Percentiles rank a stretch among this genome's conserved stretches.
phyloP scores from a whole-genome alignment of 2,113 vertebrate genomes.

The Brachyhypopomus gauderio region DNA sequence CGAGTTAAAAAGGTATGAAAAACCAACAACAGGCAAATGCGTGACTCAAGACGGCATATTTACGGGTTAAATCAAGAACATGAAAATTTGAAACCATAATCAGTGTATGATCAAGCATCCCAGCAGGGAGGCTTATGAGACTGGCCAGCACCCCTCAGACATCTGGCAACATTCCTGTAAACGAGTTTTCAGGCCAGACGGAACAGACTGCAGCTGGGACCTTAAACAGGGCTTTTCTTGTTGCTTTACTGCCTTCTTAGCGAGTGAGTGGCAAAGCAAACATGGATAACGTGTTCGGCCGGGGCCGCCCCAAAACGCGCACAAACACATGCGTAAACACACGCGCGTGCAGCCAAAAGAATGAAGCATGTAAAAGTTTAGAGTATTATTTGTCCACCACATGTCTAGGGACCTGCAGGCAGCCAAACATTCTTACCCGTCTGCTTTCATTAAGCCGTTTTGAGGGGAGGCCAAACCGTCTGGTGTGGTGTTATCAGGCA shows the following conservation, averaged over 20 bases:
- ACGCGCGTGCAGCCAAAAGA: neutral
- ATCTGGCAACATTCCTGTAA: conserved; percentile 35
- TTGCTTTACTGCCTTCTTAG: conserved; percentile 32
- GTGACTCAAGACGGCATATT: neutral
- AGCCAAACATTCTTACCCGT: conserved; percentile 43
- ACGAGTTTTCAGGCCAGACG: conserved; percentile 8
- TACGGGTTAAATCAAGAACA: neutral
- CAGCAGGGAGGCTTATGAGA: conserved; percentile 1
- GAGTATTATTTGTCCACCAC: conserved; percentile 28
- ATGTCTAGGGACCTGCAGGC: conserved; percentile 23
- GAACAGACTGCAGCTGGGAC: conserved; percentile 21
- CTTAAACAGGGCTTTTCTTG: conserved; percentile 21
- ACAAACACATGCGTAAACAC: conserved; percentile 9
- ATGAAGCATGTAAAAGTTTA: neutral
- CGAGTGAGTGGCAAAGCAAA: conserved; percentile 37
- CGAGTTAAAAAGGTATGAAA: neutral
- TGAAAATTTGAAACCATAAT: neutral
- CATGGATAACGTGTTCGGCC: conserved; percentile 30
- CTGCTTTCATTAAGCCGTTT: conserved; percentile 47
- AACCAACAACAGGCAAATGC: neutral
- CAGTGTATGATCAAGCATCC: neutral
- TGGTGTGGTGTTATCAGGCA: conserved; percentile 51
- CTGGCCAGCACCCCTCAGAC: conserved; percentile 21
- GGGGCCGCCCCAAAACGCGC: conserved; percentile 13
- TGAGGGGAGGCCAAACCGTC: conserved; percentile 54